Evolutionary conservation across 2,888 invertebrate species (phyloP).

Genomic region (Sericinus montela): DNA sequence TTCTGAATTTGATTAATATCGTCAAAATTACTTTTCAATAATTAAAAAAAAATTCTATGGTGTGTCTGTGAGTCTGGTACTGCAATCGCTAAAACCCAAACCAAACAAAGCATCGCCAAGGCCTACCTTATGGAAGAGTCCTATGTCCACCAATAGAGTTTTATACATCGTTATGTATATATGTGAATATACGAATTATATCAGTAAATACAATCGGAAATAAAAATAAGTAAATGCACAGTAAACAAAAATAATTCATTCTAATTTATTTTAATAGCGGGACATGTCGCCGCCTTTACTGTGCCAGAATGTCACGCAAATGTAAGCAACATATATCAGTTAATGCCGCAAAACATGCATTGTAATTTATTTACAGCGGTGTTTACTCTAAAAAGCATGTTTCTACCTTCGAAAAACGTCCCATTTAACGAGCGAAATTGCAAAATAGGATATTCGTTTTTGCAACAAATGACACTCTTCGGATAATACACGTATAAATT

Average conservation of each 20-base stretch:
- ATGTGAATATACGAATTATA: no score
- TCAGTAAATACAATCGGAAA: no score
- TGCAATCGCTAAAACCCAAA: no score
- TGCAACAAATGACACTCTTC: constrained; percentile 8
- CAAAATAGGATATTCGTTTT: constrained; percentile 33
- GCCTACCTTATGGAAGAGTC: no score
- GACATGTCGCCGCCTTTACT: constrained; percentile 11
- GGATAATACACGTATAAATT: constrained; percentile 9
- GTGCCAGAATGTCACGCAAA: constrained; percentile 28
- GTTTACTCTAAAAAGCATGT: constrained; percentile 39
- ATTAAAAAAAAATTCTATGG: no score
- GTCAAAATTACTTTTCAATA: no score
- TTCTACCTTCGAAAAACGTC: constrained; percentile 36
- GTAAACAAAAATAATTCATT: constrained; percentile 13
- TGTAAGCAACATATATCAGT: constrained; percentile 34
- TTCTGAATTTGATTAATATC: no score
- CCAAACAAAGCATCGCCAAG: no score
- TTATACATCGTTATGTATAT: no score
- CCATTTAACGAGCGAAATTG: constrained; percentile 37
- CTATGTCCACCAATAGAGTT: no score
- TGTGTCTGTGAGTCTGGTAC: no score
- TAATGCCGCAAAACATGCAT: constrained; percentile 33
- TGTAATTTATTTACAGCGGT: constrained; percentile 38
- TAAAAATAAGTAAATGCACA: background rate
- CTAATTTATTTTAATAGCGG: constrained; percentile 18